phyloP scores from a whole-genome alignment of 1,140 invertebrate genomes.

The Heliconius congener region DNA sequence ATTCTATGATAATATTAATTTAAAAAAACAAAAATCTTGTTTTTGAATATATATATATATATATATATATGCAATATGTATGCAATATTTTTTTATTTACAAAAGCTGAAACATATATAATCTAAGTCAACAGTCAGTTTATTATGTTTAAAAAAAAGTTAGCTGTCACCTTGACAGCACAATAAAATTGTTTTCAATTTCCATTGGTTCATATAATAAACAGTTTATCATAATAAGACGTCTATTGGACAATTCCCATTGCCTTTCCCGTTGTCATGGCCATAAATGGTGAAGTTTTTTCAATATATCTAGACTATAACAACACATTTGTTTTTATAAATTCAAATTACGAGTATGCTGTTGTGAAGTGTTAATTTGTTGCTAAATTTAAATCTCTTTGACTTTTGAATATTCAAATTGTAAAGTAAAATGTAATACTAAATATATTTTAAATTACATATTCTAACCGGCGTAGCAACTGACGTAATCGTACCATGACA shows the following conservation, averaged over 20 bases:
- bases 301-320: conserved; percentile 1
- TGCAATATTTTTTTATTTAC: not conserved
- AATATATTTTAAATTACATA: conserved; percentile 19
- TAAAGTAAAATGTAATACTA: conserved; percentile 23
- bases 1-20: too few species aligned
- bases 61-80: not conserved
- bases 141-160: not conserved
- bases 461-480: conserved; percentile 40
- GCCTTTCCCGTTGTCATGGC: not conserved
- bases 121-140: not conserved
- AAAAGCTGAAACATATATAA: not conserved
- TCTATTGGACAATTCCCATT: not conserved
- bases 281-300: conserved; percentile 14
- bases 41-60: not conserved
- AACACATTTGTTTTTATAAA: conserved; percentile 3
- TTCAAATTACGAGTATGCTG: conserved; percentile 16
- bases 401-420: conserved; percentile 11
- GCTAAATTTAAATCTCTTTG: not conserved
- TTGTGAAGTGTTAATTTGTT: not conserved
- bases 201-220: not conserved
- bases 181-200: conserved; percentile 5
- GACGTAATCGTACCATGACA: conserved; percentile 65
- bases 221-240: conserved; percentile 6
- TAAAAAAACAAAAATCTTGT: not conserved
- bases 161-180: not conserved